Percentiles rank a stretch among this genome's conserved stretches.
phyloP scores from a whole-genome alignment of 2,888 invertebrate species.

The Agonopterix arenella region DNA sequence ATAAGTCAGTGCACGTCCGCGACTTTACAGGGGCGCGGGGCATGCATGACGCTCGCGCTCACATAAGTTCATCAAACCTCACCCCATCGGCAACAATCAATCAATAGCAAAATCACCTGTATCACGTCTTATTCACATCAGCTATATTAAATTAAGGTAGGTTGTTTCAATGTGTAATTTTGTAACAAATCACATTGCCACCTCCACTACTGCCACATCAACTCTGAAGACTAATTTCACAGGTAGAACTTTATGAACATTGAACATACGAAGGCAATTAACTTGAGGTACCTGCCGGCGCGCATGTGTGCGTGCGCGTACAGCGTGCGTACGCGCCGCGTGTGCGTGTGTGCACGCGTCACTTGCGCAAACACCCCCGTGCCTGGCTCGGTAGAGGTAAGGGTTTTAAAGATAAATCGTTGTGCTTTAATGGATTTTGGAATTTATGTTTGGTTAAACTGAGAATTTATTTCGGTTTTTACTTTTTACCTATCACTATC shows the following conservation, averaged over 20 bases:
- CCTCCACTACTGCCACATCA: not conserved
- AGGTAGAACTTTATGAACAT: slow-evolving; percentile 65
- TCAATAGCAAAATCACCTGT: too few relatives aligned
- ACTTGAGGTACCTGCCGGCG: slow-evolving; percentile 64
- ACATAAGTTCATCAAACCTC: too few relatives aligned
- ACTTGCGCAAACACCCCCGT: slow-evolving; percentile 56
- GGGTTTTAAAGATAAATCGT: slow-evolving; percentile 48
- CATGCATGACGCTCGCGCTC: too few relatives aligned
- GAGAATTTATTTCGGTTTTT: too few relatives aligned
- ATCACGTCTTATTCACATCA: too few relatives aligned
- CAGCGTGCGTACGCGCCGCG: not conserved
- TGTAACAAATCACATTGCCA: not conserved
- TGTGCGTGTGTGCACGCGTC: slow-evolving; percentile 27
- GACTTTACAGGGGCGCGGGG: too few relatives aligned
- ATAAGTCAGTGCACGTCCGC: too few relatives aligned
- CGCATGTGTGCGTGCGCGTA: slow-evolving; percentile 30
- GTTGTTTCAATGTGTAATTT: too few relatives aligned
- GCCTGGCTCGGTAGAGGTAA: not conserved
- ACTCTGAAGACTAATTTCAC: slow-evolving; percentile 18
- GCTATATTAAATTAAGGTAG: too few relatives aligned
- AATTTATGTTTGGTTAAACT: slow-evolving; percentile 52
- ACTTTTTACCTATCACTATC: too few relatives aligned
- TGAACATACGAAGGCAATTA: slow-evolving; percentile 74
- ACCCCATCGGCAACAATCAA: too few relatives aligned
- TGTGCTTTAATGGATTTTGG: slow-evolving; percentile 62